Base-by-base conservation (phyloP, 2,797 vertebrate species). In the Mormyrus proboscirostris region DNA sequence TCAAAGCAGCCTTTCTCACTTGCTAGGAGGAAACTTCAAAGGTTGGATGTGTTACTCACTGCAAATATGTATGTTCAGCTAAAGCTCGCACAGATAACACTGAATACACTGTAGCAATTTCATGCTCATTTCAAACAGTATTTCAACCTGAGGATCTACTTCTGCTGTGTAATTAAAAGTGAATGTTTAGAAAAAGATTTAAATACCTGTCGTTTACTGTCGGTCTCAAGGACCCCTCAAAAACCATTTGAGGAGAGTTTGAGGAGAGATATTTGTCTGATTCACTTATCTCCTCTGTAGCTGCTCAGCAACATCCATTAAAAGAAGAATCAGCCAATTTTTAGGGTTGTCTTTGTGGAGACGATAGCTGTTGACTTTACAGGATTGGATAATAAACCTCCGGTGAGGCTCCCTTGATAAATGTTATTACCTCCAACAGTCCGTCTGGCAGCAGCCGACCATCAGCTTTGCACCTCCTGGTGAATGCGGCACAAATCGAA, bases 21-120 rank as follows among this genome's bases (percentile, higher is more conserved):
- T 79, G 89, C 92, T 91, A 91, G 76, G 90, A 93, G 92, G 90
- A 89, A 92, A 93, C 93, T 94, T 94, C 93, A 93, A 93, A 92
- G 92, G 91, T 91, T 91, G 92, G 92, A 91, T 90, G 92, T 93
- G 91, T 92, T 92, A 91, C 92, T 89, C 89, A 89, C 91, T 87
- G 91, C 90, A 92, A 94, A 93, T 93, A 89, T 93, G 92, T 93
- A 92, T 93, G 92, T 92, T 93, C 92, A 93, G 93, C 92, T 92
- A 93, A 93, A 93, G 91, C 90, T 90, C 90, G 69, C 88, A 47
- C 89, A 92, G 92, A 93, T 92, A 93, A 93, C 92, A 91, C 91
- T 91, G 90, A 91, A 93, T 92, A 92, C 92, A 93, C 92, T 73
- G 89, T 90, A 86, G 91, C 92, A 92, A 93, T 93, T 93, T 93